Conservation (phyloP, 2,797 vertebrate genomes). For the Hippocampus kuda region DNA sequence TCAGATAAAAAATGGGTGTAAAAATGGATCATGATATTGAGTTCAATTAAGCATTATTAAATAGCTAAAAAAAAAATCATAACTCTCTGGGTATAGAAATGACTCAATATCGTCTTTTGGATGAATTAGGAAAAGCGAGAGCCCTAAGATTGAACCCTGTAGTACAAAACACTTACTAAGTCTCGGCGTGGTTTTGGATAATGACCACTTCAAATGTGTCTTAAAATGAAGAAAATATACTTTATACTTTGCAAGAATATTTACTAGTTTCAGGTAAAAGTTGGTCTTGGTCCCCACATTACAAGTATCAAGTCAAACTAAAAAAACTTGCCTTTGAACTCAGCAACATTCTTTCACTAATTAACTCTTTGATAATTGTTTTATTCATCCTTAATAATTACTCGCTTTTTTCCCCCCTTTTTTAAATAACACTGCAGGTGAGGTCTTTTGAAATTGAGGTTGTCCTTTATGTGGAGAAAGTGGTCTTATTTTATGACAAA, state of each 20-base stretch:
- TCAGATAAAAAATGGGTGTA: neutral
- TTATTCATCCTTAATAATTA: conserved; percentile 28
- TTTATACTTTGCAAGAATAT: neutral
- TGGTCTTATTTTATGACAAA: conserved; percentile 56
- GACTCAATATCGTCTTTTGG: too few species aligned
- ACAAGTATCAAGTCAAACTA: neutral
- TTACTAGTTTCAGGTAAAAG: neutral
- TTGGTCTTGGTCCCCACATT: neutral
- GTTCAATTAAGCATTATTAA: neutral
- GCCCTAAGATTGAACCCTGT: too few species aligned
- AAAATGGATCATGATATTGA: neutral
- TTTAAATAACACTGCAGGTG: conserved; percentile 26
- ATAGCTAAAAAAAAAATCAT: neutral
- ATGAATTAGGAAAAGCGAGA: too few species aligned
- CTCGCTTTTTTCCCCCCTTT: conserved; percentile 9
- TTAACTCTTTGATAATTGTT: conserved; percentile 22
- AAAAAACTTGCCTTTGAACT: conserved; percentile 6
- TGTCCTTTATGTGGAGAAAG: conserved; percentile 44
- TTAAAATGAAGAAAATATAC: neutral
- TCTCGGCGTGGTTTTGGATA: neutral
- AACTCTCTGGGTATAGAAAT: neutral
- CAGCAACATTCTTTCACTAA: conserved; percentile 14
- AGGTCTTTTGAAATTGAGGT: conserved; percentile 40
- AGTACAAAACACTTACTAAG: too few species aligned
- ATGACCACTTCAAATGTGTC: neutral